phyloP scores from a whole-genome alignment of 2,888 invertebrate species.

The Napeogenes sylphis region DNA sequence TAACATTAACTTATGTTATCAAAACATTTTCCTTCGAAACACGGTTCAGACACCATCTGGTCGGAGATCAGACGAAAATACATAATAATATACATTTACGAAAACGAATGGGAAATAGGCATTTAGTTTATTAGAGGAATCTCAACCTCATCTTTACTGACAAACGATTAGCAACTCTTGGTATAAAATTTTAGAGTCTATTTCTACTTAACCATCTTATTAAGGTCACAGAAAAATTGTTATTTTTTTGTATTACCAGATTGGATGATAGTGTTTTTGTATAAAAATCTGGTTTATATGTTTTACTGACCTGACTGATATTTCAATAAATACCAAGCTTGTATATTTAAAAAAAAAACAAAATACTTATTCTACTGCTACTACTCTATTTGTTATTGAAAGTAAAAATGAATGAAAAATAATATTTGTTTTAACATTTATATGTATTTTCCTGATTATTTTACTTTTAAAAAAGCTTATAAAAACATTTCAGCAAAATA shows the following conservation, averaged over 20 bases:
- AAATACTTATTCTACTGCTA: too few relatives aligned
- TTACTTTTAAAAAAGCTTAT: too few relatives aligned
- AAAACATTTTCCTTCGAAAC: slow-evolving; percentile 21
- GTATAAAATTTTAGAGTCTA: slow-evolving; percentile 1
- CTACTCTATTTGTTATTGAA: too few relatives aligned
- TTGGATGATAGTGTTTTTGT: slow-evolving; percentile 18
- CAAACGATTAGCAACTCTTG: slow-evolving; percentile 13
- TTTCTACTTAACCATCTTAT: neutral
- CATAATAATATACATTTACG: slow-evolving; percentile 35
- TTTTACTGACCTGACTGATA: too few relatives aligned
- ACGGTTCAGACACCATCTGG: slow-evolving; percentile 33
- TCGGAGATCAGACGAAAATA: slow-evolving; percentile 32
- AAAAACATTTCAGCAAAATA: too few relatives aligned
- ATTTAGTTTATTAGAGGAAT: slow-evolving; percentile 31
- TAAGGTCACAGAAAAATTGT: slow-evolving; percentile 13
- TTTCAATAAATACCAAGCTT: too few relatives aligned
- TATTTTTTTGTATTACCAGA: slow-evolving; percentile 13
- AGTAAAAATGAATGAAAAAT: too few relatives aligned
- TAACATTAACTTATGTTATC: slow-evolving; percentile 6
- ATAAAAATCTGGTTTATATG: too few relatives aligned
- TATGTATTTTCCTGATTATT: too few relatives aligned
- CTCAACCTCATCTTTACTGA: slow-evolving; percentile 9
- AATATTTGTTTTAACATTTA: too few relatives aligned
- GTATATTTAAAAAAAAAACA: too few relatives aligned
- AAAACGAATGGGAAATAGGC: slow-evolving; percentile 30